phyloP scores from a whole-genome alignment of 2,113 vertebrate species.

The Pygoscelis antarcticus region DNA sequence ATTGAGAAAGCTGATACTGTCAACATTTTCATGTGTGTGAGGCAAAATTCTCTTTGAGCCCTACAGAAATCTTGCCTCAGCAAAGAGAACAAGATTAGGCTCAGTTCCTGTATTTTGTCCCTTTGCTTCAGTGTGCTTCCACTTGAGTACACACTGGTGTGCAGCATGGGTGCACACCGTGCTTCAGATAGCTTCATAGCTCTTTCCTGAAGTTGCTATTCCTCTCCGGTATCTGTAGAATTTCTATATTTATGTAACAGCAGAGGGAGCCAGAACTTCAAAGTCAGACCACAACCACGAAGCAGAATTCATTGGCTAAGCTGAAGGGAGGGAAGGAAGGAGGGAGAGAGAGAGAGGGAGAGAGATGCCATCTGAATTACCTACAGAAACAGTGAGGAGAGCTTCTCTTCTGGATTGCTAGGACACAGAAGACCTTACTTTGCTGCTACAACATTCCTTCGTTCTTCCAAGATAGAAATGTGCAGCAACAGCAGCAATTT shows the following conservation, averaged over 20 bases:
- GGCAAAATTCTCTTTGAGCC: background rate
- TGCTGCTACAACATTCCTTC: background rate
- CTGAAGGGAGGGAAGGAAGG: slow-evolving; percentile 1
- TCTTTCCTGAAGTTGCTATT: background rate
- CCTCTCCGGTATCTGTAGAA: background rate
- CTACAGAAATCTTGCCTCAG: background rate
- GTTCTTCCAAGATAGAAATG: background rate
- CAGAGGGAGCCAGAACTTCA: slow-evolving; percentile 64
- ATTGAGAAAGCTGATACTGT: background rate
- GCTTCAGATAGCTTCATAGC: background rate
- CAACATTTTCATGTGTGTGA: accelerated
- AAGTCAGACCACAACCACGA: background rate
- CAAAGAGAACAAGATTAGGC: background rate
- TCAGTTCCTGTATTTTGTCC: background rate
- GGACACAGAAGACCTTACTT: background rate
- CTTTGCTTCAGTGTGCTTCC: background rate
- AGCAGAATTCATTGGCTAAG: background rate
- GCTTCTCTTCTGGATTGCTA: background rate
- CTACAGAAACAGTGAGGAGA: background rate
- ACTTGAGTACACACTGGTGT: accelerated
- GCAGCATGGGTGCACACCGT: accelerated
- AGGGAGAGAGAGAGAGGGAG: background rate
- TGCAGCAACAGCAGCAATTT: background rate
- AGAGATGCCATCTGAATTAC: slow-evolving; percentile 12
- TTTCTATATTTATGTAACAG: background rate